phyloP scores from a whole-genome alignment of 2,888 invertebrate species.

The Biston betularia region DNA sequence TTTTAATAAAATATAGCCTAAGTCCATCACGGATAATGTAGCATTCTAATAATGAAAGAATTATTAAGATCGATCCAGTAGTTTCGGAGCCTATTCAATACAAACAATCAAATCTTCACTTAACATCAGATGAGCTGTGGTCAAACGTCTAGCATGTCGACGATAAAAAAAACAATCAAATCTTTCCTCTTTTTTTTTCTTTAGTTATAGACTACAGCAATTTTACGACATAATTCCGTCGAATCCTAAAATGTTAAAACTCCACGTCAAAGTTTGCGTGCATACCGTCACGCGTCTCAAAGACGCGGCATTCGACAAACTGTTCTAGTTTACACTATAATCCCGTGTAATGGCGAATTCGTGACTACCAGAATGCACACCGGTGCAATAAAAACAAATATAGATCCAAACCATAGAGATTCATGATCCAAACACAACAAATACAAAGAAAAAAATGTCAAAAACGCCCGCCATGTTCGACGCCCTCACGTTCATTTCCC shows the following conservation, averaged over 20 bases:
- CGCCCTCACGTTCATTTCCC: constrained; percentile 68
- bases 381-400: constrained; percentile 83
- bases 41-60: no score
- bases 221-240: constrained; percentile 2
- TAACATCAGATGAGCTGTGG: no score
- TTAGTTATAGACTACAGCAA: not conserved
- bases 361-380: constrained; percentile 78
- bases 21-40: no score
- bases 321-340: constrained; percentile 48
- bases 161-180: no score
- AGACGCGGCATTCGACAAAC: constrained; percentile 51
- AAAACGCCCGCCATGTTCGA: constrained; percentile 41
- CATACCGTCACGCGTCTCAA: constrained; percentile 39
- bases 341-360: constrained; percentile 75
- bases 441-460: constrained; percentile 67
- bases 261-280: constrained; percentile 1
- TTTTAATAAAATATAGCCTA: no score
- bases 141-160: no score
- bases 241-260: not conserved
- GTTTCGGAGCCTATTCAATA: no score
- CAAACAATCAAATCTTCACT: no score
- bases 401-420: constrained; percentile 47
- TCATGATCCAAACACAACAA: constrained; percentile 66
- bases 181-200: no score
- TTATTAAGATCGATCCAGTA: no score